Percentiles rank a stretch among this genome's conserved stretches.
Conservation (phyloP, 1,140 invertebrate genomes). For the Tetramorium alpestre region DNA sequence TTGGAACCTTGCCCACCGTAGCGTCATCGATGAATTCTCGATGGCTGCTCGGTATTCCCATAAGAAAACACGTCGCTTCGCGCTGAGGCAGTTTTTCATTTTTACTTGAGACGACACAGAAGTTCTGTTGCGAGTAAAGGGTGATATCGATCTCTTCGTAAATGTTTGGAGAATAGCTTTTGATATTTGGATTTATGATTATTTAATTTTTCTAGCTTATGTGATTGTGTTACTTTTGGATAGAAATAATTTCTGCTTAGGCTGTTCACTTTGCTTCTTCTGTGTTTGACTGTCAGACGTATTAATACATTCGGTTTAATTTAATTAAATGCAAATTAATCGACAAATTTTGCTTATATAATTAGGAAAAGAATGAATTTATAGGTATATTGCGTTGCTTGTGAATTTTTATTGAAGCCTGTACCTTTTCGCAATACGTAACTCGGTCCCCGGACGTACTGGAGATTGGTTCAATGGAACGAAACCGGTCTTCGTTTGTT, state of each 20-base stretch:
- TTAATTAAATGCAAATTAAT: background rate
- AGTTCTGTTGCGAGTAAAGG: background rate
- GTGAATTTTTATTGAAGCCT: conserved; percentile 63
- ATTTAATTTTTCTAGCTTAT: conserved; percentile 11
- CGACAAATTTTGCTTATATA: background rate
- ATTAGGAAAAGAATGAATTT: background rate
- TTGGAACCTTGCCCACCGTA: background rate
- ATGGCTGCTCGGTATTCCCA: background rate
- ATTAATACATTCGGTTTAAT: background rate
- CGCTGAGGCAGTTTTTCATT: background rate
- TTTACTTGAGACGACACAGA: background rate
- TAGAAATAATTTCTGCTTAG: background rate
- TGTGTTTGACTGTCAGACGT: background rate
- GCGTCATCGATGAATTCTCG: conserved; percentile 22
- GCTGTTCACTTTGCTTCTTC: background rate
- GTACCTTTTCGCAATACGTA: conserved; percentile 61
- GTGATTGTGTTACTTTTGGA: background rate
- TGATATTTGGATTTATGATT: background rate
- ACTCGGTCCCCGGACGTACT: conserved; percentile 44
- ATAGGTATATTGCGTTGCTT: background rate
- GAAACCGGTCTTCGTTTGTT: conserved; percentile 77
- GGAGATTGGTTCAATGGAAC: conserved; percentile 77
- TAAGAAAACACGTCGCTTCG: background rate
- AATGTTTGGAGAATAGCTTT: background rate
- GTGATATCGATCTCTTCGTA: background rate